phyloP scores from a whole-genome alignment of 2,113 vertebrate genomes.

The Lamprologus speciosus region DNA sequence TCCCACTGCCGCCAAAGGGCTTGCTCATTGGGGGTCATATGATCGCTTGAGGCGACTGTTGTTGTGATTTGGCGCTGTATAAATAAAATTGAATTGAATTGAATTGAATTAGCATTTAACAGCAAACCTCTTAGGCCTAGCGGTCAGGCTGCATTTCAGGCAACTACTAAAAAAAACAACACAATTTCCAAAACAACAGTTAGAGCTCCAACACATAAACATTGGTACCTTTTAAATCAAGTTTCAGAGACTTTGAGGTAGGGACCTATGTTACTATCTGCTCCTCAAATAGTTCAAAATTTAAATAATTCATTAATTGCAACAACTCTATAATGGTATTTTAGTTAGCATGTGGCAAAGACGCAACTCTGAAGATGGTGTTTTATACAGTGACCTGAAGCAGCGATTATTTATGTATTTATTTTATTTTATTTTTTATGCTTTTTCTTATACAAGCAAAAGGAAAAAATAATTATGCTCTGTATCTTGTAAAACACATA shows the following conservation, averaged over 20 bases:
- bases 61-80: neutral
- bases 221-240: neutral
- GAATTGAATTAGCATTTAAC: neutral
- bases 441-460: neutral
- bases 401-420: neutral
- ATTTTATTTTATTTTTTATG: neutral
- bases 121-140: neutral
- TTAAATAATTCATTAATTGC: neutral
- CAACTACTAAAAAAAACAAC: neutral
- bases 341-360: neutral
- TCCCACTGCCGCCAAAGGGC: neutral
- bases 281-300: neutral
- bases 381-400: neutral
- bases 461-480: neutral
- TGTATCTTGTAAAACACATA: neutral
- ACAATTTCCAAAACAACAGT: neutral
- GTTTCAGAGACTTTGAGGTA: neutral
- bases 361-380: neutral
- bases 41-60: neutral
- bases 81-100: neutral
- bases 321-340: neutral
- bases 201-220: neutral
- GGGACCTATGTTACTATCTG: neutral
- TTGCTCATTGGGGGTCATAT: neutral
- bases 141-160: neutral